These are phyloP conservation scores for Aselliscus stoliczkanus DNA, from an alignment of 2,797 vertebrate genomes.

Conservation along the genomic window DNA sequence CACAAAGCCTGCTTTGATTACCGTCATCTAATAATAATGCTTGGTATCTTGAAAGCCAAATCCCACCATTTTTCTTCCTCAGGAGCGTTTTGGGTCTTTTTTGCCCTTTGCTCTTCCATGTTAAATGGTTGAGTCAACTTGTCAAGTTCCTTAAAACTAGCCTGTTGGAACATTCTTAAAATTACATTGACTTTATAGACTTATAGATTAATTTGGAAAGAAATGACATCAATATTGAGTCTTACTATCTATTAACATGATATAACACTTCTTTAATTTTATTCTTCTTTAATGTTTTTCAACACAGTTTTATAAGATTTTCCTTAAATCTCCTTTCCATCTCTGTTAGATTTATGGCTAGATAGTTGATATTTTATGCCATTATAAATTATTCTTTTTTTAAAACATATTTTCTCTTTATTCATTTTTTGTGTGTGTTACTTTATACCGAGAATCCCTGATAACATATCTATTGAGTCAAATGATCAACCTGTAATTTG, in stretches of 20 bases:
- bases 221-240: slow-evolving; percentile 15
- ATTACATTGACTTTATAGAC: neutral
- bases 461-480: neutral
- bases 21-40: neutral
- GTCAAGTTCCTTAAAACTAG: neutral
- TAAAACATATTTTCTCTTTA: neutral
- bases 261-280: neutral
- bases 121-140: neutral
- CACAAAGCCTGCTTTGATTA: neutral
- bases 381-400: neutral
- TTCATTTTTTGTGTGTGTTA: neutral
- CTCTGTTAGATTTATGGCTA: neutral
- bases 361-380: neutral
- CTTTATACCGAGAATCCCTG: neutral
- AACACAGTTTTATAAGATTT: neutral
- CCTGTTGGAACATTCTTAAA: neutral
- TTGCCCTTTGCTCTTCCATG: neutral
- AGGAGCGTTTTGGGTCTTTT: neutral
- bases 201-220: neutral
- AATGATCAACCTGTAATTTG: neutral
- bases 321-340: neutral
- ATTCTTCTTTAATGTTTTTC: neutral
- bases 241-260: neutral
- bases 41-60: neutral
- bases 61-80: neutral